A percentile compares a stretch with the other conserved stretches of the same genome.
Conservation (phyloP, 2,888 invertebrate genomes). For the Nipponacmea schrenckii region DNA sequence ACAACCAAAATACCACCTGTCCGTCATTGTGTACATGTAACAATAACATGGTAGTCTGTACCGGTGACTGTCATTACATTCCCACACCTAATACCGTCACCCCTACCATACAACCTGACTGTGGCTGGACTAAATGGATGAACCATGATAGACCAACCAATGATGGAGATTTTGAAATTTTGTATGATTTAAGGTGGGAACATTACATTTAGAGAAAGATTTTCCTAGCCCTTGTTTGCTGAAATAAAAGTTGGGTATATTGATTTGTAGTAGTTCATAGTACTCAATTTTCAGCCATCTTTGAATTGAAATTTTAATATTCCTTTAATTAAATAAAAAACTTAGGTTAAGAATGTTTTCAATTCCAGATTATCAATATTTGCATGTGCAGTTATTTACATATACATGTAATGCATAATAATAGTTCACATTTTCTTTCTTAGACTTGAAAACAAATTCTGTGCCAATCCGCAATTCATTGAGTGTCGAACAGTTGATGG, state of each 20-base stretch:
- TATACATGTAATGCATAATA: too few species aligned
- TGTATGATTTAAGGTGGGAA: conserved; percentile 16
- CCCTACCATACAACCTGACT: conserved; percentile 42
- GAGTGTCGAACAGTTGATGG: conserved; percentile 31
- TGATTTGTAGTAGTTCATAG: too few species aligned
- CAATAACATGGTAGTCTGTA: conserved; percentile 80
- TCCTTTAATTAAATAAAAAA: too few species aligned
- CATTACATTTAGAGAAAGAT: too few species aligned
- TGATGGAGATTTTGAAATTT: conserved; percentile 42
- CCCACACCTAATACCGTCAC: conserved; percentile 27
- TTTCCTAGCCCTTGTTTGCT: too few species aligned
- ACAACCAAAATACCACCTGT: conserved; percentile 72
- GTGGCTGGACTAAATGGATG: conserved; percentile 62
- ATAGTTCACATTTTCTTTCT: too few species aligned
- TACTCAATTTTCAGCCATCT: too few species aligned
- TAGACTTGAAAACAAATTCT: conserved; percentile 28
- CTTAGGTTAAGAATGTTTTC: too few species aligned
- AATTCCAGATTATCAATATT: too few species aligned
- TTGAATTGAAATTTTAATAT: too few species aligned
- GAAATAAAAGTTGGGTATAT: too few species aligned
- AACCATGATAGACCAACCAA: conserved; percentile 47
- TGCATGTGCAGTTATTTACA: too few species aligned
- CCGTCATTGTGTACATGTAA: conserved; percentile 81
- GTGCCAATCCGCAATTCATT: conserved; percentile 31
- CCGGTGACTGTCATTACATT: conserved; percentile 49